Evolutionary conservation across 2,888 invertebrate genomes (phyloP), one percentile per base, ranked within the genome.

Genomic region (Ganaspis brasiliensis): DNA sequence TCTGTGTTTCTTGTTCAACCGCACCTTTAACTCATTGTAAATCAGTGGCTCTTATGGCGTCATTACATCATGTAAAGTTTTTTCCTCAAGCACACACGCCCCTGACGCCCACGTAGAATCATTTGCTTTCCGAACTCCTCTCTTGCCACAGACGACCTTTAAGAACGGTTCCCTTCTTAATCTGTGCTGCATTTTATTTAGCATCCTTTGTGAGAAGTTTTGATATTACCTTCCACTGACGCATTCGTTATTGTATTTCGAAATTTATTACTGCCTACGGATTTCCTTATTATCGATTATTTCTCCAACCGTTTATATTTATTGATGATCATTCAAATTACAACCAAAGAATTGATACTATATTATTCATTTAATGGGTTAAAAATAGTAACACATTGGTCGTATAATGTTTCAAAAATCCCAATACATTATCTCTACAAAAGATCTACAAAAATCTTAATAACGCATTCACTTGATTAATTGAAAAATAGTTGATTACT

Each of bases 21-120:
- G 79, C 73, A 72, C 49, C 59, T 78, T 35, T 74, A 76, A 52
- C 78, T 71, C 77, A 73, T 67, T 82, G 80, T 83, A 85, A 87
- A 85, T 86, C 84, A 84, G 81, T 80, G 79, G 76, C 82, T 83
- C 78, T 75, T 81, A 83, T 82, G 76, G 79, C 78, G 83, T 82
- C 81, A 81, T 87, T 87, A 86, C 87, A 84, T 87, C 86, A 83
- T 82, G 82, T 80, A 76, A 75, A 72, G 75, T 52, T 78, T 77
- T 77, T 83, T 55, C 24, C 37, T 63, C 63, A 40, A 63, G 63
- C 37, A 63, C 78, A 67, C 77, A 73, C 79, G 73, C 80, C 76
- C 79, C 82, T 73, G 80, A 85, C 87, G 83, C 87, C 87, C 86
- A 87, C 87, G 86, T 82, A 74, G 55, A 74, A 56, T 82, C 83